Evolutionary conservation across 2,888 invertebrate species (phyloP).

Genomic region (Exocentrus adspersus): DNA sequence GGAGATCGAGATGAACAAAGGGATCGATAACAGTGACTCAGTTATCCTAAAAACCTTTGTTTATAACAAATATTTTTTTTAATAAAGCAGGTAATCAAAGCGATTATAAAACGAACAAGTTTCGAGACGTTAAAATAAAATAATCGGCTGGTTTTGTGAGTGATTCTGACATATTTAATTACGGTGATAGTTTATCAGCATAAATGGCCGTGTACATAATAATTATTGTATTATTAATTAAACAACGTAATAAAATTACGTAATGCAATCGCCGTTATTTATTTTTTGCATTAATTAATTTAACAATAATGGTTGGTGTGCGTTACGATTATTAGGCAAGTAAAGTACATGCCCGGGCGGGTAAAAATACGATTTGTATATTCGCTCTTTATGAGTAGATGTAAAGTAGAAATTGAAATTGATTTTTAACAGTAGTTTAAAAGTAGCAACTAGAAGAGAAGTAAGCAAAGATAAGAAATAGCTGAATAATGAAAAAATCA

Average conservation of each 20-base stretch:
- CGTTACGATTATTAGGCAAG: no score
- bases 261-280: not conserved
- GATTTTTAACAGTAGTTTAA: no score
- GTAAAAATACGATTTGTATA: no score
- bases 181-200: not conserved
- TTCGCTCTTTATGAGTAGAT: no score
- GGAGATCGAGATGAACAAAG: conserved; percentile 16
- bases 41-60: no score
- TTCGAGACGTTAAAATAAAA: not conserved
- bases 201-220: conserved; percentile 4
- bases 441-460: no score
- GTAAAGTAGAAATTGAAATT: no score
- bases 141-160: not conserved
- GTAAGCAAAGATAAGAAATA: no score
- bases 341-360: no score
- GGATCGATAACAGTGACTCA: not conserved
- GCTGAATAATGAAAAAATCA: no score
- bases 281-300: not conserved
- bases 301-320: not conserved
- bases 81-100: not conserved
- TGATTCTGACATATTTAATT: not conserved
- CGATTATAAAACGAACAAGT: not conserved
- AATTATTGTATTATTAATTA: conserved; percentile 3
- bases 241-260: not conserved
- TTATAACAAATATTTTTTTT: no score